Base-by-base conservation (phyloP, 2,797 vertebrate species). In the Acrossocheilus fasciatus region DNA sequence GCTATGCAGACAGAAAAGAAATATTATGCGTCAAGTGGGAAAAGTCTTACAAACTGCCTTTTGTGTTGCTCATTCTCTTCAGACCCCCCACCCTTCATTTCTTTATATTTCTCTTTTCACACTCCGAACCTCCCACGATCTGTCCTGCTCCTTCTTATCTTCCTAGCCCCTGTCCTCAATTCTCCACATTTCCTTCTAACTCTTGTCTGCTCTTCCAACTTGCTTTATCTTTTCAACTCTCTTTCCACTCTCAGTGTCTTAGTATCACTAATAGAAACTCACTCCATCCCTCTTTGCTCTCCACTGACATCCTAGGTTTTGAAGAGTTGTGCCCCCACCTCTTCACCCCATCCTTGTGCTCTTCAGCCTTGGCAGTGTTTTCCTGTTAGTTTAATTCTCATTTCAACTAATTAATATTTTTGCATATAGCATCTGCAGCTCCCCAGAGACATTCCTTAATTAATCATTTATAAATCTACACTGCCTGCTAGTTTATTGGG, bases 381-480 rank as follows among this genome's bases (percentile, higher is more conserved):
- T 95, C 92, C 94, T 95, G 94, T 96, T 95, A 95, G 96, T 96
- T 96, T 95, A 96, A 96, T 95, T 95, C 94, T 96, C 94, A 93
- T 95, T 94, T 96, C 91, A 93, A 93, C 95, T 96, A 96, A 96
- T 96, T 96, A 96, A 96, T 96, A 96, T 95, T 96, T 96, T 96
- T 96, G 94, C 95, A 95, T 96, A 96, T 95, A 95, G 95, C 94
- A 92, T 94, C 94, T 93, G 94, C 86, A 89, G 92, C 92, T 94
- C 95, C 94, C 92, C n/a, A 86, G 94, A 93, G 95, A 95, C 92
- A 89, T 91, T 91, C 90, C 93, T 96, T 96, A 96, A 96, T 96
- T 96, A 96, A 96, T 96, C 95, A 96, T 96, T 96, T 95, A 96
- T 96, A 95, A 96, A 96, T 96, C 95, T 95, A 94, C 95, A 95